Evolutionary conservation across 1,140 invertebrate species (phyloP).

Genomic region (Sminthurinus signatus): DNA sequence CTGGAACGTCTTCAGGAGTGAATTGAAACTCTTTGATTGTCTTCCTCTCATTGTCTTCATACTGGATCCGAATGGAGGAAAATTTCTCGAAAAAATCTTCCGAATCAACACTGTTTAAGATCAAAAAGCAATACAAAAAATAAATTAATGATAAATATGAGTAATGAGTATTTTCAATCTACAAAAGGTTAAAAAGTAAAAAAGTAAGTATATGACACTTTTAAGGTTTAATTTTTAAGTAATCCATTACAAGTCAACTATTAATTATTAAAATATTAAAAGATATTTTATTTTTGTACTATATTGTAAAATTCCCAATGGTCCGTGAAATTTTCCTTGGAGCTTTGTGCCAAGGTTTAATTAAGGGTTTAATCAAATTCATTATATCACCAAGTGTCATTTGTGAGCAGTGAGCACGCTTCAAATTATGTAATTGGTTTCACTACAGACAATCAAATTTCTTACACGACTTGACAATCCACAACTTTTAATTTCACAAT

Average conservation of each 20-base stretch:
- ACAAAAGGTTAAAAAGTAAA: not conserved
- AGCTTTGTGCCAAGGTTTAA: no score
- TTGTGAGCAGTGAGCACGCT: no score
- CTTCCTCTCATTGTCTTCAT: constrained; percentile 33
- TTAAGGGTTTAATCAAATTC: no score
- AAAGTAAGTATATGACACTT: not conserved
- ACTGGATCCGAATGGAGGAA: constrained; percentile 36
- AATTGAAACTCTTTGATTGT: constrained; percentile 39
- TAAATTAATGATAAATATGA: not conserved
- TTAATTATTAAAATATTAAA: not conserved
- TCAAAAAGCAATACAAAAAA: not conserved
- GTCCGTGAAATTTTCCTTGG: no score
- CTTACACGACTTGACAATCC: no score
- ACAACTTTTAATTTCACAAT: no score
- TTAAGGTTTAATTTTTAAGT: not conserved
- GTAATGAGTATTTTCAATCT: not conserved
- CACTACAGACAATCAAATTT: no score
- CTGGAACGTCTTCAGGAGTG: constrained; percentile 24
- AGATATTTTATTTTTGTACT: no score
- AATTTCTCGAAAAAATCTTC: constrained; percentile 39
- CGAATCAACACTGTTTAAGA: constrained; percentile 21
- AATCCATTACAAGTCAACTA: not conserved
- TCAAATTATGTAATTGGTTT: no score
- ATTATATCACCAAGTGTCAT: no score
- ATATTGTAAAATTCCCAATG: no score